Evolutionary conservation across 1,140 invertebrate species (phyloP), one percentile per base, ranked within the genome.

Genomic region (Subanguina moxae): DNA sequence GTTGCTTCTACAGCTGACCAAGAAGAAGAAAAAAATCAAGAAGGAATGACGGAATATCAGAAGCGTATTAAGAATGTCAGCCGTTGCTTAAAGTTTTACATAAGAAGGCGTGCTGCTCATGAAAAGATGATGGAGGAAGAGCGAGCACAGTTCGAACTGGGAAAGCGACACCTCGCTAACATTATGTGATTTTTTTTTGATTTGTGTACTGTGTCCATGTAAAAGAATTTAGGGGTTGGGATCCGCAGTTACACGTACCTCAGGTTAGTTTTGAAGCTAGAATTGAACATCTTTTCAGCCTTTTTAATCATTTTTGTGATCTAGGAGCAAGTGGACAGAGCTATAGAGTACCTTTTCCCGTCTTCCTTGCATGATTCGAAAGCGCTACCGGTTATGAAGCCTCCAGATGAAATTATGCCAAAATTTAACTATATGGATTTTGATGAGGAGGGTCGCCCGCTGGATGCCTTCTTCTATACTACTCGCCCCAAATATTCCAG

Each of bases 161-260:
- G 95, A 13, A 92, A 90, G 83, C 85, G 92, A 27, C 92, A 98
- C 86, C 86, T 98, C 63, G 94, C 94, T 5, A 97, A 97, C 83
- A 97, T 98, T 87, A 98, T 98, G 94, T 38, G 11, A 38, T n/a
- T n/a, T n/a, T n/a, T n/a, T n/a, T n/a, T n/a, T n/a, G 48, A 25
- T 7, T 52, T 21, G 15, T 19, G 23, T 52, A 52, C 3, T 3
- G 3, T 52, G 17, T 25, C n/a, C 48, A 25, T 21, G 23, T 52
- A 7, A 52, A 38, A 38, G 11, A 38, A 38, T 38, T 38, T 38
- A 38, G 32, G 32, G 48, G 48, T 15, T 52, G 48, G 48, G 48
- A 52, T 52, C 48, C 48, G 8, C n/a, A 52, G 17, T 19, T 25
- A 15, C 8, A 52, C n/a, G 23, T 52, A 3, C 15, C n/a, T 3